phyloP scores from a whole-genome alignment of 2,888 invertebrate species.

The Brenthis daphne region DNA sequence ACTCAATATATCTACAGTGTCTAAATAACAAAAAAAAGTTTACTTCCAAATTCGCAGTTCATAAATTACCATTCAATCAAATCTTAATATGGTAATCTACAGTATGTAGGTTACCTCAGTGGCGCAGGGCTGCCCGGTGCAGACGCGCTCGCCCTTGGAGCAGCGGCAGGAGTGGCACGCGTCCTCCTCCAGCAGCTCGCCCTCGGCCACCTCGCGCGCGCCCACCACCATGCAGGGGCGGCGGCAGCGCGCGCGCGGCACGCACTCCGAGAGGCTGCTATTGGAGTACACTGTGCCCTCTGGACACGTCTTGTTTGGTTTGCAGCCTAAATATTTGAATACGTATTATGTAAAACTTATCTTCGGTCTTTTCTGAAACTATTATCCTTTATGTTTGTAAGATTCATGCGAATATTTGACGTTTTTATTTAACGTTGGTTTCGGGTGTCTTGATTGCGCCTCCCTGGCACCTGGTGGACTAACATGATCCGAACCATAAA shows the following conservation, averaged over 20 bases:
- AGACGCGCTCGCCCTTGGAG: conserved; percentile 85
- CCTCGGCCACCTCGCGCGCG: conserved; percentile 88
- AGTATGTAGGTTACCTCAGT: conserved; percentile 54
- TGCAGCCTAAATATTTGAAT: conserved; percentile 81
- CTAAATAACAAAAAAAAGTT: too few species aligned
- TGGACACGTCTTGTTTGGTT: conserved; percentile 86
- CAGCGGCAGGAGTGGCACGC: conserved; percentile 91
- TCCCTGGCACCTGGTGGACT: too few species aligned
- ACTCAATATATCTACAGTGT: too few species aligned
- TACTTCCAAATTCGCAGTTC: too few species aligned
- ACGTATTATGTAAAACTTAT: too few species aligned
- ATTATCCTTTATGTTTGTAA: too few species aligned
- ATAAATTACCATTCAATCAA: too few species aligned
- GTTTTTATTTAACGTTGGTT: too few species aligned
- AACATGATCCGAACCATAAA: too few species aligned
- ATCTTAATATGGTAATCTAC: background rate
- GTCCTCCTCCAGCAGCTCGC: conserved; percentile 88
- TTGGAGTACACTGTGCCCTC: conserved; percentile 88
- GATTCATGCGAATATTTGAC: too few species aligned
- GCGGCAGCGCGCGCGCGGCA: conserved; percentile 87
- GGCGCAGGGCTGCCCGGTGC: conserved; percentile 87
- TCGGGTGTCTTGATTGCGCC: too few species aligned
- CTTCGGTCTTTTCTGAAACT: too few species aligned
- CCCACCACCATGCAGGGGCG: conserved; percentile 85
- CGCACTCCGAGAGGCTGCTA: conserved; percentile 86